Base-by-base conservation (phyloP, 2,113 vertebrate genomes). In the Barnardius zonarius region DNA sequence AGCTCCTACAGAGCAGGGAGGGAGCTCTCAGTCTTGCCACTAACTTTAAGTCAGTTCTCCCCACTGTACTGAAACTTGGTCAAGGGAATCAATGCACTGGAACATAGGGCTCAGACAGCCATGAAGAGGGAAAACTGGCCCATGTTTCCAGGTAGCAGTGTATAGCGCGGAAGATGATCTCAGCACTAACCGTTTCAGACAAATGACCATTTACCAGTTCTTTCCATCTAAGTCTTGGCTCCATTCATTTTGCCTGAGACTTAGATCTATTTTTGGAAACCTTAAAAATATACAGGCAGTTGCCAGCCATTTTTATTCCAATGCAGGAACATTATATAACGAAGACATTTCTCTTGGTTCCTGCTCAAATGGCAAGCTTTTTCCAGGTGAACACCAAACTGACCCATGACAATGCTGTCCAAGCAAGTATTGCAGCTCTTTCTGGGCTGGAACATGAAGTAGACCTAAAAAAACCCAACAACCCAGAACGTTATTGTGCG, bases 241-340 rank as follows among this genome's bases (percentile, higher is more conserved):
- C 78, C 59, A 78, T 96, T 96, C 86, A 82, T 95, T 95, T 91
- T 94, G 69, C 84, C 92, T 91, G 76, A 94, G 92, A 94, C 77
- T 86, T 61, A 59, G 52, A 59, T 39, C 95, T 97, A 97, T 97
- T 97, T 97, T 96, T 95, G 93, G 95, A 94, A 96, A 83, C 43
- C 12, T 93, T 96, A 95, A 96, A 97, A 97, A 96, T 97, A 97
- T 46, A 84, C 86, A 87, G 86, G 88, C 72, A 70, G 86, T 96
- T 93, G 90, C 94, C 91, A 93, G 64, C 28, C 59, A 5, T 90
- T 96, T 95, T 92, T 91, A 72, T 91, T 91, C 78, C 89, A 79
- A 13, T 51, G 48, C 57, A 67, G 89, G 61, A 95, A 91, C 66
- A 22, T 90, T 91, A 66, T 52, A 92, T 64, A 82, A 78, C 30